phyloP scores from a whole-genome alignment of 2,888 invertebrate genomes.

The Heliothis peltigera region DNA sequence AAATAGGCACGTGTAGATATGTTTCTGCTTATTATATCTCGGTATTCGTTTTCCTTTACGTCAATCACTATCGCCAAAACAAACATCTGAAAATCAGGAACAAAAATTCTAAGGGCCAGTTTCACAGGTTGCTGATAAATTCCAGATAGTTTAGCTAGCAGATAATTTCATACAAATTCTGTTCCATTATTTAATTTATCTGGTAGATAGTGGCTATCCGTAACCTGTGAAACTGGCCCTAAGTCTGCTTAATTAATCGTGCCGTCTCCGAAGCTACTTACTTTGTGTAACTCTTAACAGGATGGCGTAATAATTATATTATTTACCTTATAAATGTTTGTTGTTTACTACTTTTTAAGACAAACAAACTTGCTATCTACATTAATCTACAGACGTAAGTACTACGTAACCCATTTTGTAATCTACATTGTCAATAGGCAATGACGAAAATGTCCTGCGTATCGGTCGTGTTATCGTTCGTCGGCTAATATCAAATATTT shows the following conservation, averaged over 20 bases:
- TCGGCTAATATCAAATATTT: conserved; percentile 54
- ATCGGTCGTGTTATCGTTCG: conserved; percentile 45
- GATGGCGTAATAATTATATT: too few species aligned
- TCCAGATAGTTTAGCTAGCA: too few species aligned
- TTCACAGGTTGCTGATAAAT: too few species aligned
- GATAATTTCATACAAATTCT: too few species aligned
- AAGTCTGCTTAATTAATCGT: neutral
- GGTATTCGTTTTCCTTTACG: too few species aligned
- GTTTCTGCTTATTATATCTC: neutral
- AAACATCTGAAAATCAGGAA: too few species aligned
- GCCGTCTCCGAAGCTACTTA: neutral
- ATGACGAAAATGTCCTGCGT: conserved; percentile 36
- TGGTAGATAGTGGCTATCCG: too few species aligned
- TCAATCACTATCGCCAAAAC: too few species aligned
- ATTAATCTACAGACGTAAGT: neutral
- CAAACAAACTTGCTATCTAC: neutral
- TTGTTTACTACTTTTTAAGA: neutral
- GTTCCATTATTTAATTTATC: too few species aligned
- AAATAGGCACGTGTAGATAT: neutral
- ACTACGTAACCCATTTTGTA: conserved; percentile 28
- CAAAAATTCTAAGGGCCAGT: too few species aligned
- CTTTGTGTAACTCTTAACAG: too few species aligned
- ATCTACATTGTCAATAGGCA: conserved; percentile 38
- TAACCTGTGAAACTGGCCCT: too few species aligned
- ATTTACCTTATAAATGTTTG: neutral